A percentile compares a stretch with the other conserved stretches of the same genome.
These are phyloP conservation scores for Trichonephila clavata DNA, from an alignment of 1,140 invertebrate genomes.

Conservation along the genomic window DNA sequence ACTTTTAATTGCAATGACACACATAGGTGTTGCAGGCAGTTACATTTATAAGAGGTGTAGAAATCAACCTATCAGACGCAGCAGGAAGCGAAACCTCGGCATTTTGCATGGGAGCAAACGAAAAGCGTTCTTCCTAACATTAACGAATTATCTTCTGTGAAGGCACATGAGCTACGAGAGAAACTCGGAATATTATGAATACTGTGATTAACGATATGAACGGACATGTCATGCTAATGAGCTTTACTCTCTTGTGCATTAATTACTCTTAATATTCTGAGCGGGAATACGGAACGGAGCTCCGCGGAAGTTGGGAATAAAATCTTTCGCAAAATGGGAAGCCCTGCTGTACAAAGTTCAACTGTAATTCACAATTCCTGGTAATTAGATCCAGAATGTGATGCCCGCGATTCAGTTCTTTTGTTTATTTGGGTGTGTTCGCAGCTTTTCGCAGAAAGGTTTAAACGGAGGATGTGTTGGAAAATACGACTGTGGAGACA, in stretches of 20 bases:
- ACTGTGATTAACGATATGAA: slow-evolving; percentile 36
- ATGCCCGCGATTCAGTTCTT: neutral
- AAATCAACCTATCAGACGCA: neutral
- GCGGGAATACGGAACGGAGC: neutral
- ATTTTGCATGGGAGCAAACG: neutral
- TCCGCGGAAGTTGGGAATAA: neutral
- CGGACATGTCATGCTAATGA: slow-evolving; percentile 30
- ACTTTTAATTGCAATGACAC: too few relatives aligned
- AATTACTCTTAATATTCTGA: slow-evolving; percentile 27
- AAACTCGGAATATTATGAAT: neutral
- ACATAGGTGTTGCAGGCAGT: neutral
- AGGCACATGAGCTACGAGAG: neutral
- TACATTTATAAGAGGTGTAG: neutral
- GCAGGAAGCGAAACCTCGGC: neutral
- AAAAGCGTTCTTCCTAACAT: neutral
- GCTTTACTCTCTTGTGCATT: slow-evolving; percentile 34
- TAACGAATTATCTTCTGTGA: neutral
- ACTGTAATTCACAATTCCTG: neutral
- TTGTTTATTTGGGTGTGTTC: neutral
- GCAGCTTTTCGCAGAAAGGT: neutral
- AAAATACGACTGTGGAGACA: neutral
- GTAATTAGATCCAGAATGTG: slow-evolving; percentile 19
- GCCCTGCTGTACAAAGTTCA: neutral
- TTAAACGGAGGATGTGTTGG: neutral
- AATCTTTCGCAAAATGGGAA: neutral